Conservation (phyloP, 2,797 vertebrate species). For the Microctenopoma steveboyesi region DNA sequence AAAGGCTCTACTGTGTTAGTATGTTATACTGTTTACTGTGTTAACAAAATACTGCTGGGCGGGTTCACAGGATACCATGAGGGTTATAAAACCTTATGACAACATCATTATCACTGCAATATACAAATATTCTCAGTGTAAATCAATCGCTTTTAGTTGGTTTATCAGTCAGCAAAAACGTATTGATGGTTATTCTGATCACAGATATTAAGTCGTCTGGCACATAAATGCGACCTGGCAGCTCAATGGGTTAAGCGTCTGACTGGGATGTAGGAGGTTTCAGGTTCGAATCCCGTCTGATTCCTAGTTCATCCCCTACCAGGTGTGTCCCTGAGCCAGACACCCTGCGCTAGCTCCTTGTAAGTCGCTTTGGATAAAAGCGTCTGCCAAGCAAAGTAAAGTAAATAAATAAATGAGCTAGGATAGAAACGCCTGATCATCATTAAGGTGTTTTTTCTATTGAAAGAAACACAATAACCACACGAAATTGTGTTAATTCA, state of each 20-base stretch:
- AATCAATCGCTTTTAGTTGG: background rate
- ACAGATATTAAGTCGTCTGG: background rate
- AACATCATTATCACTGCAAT: background rate
- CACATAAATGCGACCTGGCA: no score
- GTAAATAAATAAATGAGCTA: background rate
- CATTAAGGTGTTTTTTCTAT: background rate
- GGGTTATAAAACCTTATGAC: background rate
- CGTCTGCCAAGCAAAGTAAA: no score
- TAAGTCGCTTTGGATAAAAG: no score
- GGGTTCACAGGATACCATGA: background rate
- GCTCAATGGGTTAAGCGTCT: no score
- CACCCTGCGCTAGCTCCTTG: no score
- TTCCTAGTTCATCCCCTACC: no score
- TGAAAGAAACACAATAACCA: background rate
- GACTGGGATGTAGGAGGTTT: no score
- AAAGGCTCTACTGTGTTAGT: background rate
- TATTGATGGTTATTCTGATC: background rate
- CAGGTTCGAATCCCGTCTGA: no score
- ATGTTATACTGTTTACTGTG: background rate
- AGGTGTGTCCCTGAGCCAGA: no score
- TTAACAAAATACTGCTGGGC: background rate
- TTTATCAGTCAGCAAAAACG: background rate
- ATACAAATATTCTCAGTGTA: background rate
- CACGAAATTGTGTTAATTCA: background rate
- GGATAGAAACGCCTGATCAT: no score